Base-by-base conservation (phyloP, 2,888 invertebrate species). In the Aricia artaxerxes region DNA sequence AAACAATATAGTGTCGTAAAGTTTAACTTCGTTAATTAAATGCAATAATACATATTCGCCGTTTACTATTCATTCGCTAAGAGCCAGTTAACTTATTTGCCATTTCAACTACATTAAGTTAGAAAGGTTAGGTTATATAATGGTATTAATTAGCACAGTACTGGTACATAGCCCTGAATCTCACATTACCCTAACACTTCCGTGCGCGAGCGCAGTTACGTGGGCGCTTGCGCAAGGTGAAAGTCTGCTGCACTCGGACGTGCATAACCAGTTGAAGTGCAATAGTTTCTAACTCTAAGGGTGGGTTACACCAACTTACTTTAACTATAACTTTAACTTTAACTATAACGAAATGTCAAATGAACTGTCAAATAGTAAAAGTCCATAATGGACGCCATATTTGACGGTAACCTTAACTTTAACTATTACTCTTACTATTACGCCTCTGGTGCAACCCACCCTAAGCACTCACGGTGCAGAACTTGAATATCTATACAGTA, bases 161-260 rank as follows among this genome's bases (percentile, higher is more conserved):
- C 80, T 79, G 80, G 75, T 82, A 82, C 80, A 75, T 79, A 82
- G 81, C 81, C 82, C 82, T 81, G 81, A 81, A 82, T 81, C 82
- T 91, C 90, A 91, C 90, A 92, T 89, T 86, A 89, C 90, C 90
- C 87, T 90, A 87, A 89, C 31, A 92, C 92, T 94, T 93, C 94
- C 93, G 94, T 90, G 90, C 84, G 83, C 84, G 88, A 89, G 89
- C 91, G 90, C 90, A 90, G 92, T 94, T 94, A 94, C 94, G 93
- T 93, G 93, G 93, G 92, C 91, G 88, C 89, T 94, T 94, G 89
- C 93, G 92, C 91, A 94, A 94, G 89, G 93, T 94, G 94, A 94
- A 94, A 94, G 94, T 93, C 85, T 88, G 89, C 90, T 92, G 93
- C 92, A 93, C 86, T 92, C 88, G 89, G 89, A 88, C 90, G 88